phyloP scores from a whole-genome alignment of 2,797 vertebrate genomes.

The Crenichthys baileyi region DNA sequence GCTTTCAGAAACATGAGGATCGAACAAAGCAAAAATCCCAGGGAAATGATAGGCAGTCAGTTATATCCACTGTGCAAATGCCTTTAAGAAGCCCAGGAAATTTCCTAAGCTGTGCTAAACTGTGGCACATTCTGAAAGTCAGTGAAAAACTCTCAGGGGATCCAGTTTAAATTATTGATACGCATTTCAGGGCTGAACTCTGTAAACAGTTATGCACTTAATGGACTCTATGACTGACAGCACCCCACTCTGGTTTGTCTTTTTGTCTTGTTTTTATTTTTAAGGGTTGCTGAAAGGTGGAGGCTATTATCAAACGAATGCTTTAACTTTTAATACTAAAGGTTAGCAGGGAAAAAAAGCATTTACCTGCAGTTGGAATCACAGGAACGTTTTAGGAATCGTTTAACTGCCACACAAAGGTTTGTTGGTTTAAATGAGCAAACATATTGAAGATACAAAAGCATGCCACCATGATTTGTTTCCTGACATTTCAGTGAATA shows the following conservation, averaged over 20 bases:
- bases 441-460: slow-evolving; percentile 8
- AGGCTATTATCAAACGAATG: slow-evolving; percentile 21
- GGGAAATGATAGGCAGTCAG: slow-evolving; percentile 45
- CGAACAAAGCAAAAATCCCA: slow-evolving; percentile 54
- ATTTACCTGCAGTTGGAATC: slow-evolving; percentile 7
- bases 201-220: slow-evolving; percentile 79
- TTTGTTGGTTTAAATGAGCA: slow-evolving; percentile 22
- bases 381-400: slow-evolving; percentile 9
- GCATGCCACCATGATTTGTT: slow-evolving; percentile 18
- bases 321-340: slow-evolving; percentile 22
- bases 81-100: slow-evolving; percentile 51
- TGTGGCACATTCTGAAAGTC: slow-evolving; percentile 55
- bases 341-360: neutral
- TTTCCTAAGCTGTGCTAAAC: slow-evolving; percentile 42
- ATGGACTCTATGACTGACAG: slow-evolving; percentile 77
- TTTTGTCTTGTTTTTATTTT: slow-evolving; percentile 1
- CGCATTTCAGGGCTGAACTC: slow-evolving; percentile 73
- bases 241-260: slow-evolving; percentile 17
- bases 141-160: slow-evolving; percentile 65
- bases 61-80: slow-evolving; percentile 4
- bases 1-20: slow-evolving; percentile 32
- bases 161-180: slow-evolving; percentile 76
- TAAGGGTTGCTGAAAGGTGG: slow-evolving; percentile 33
- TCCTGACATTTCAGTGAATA: slow-evolving; percentile 17
- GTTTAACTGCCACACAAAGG: slow-evolving; percentile 1